Evolutionary conservation across 2,888 invertebrate species (phyloP).

Genomic region (Chesias legatella): DNA sequence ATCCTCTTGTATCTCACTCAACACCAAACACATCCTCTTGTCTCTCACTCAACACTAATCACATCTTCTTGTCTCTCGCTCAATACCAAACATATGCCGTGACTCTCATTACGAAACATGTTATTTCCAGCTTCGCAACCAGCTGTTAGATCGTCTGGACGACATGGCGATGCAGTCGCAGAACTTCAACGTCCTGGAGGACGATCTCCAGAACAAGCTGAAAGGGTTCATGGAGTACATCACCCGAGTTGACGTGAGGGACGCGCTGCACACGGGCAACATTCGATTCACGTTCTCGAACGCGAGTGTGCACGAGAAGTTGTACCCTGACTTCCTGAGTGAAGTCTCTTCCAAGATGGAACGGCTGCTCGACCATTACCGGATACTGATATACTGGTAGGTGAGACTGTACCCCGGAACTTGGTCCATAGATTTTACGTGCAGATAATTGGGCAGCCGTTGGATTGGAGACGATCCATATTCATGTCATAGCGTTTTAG

Average conservation of each 20-base stretch:
- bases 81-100: too few species aligned
- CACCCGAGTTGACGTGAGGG: slow-evolving; percentile 72
- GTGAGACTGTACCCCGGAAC: slow-evolving; percentile 20
- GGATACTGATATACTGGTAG: slow-evolving; percentile 84
- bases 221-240: slow-evolving; percentile 78
- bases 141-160: slow-evolving; percentile 43
- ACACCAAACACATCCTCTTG: too few species aligned
- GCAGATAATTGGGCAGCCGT: too few species aligned
- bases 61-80: too few species aligned
- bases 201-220: slow-evolving; percentile 48
- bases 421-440: neutral
- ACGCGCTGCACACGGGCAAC: slow-evolving; percentile 87
- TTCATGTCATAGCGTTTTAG: too few species aligned
- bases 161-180: slow-evolving; percentile 47
- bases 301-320: slow-evolving; percentile 33
- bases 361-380: slow-evolving; percentile 80
- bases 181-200: slow-evolving; percentile 54
- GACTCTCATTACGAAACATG: too few species aligned
- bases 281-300: slow-evolving; percentile 57
- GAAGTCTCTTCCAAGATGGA: slow-evolving; percentile 82
- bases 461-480: too few species aligned
- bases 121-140: slow-evolving; percentile 50
- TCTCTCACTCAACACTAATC: too few species aligned
- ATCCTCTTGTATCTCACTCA: too few species aligned
- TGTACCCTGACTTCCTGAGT: slow-evolving; percentile 84